Base-by-base conservation (phyloP, 1,140 invertebrate species). In the Ips typographus region DNA sequence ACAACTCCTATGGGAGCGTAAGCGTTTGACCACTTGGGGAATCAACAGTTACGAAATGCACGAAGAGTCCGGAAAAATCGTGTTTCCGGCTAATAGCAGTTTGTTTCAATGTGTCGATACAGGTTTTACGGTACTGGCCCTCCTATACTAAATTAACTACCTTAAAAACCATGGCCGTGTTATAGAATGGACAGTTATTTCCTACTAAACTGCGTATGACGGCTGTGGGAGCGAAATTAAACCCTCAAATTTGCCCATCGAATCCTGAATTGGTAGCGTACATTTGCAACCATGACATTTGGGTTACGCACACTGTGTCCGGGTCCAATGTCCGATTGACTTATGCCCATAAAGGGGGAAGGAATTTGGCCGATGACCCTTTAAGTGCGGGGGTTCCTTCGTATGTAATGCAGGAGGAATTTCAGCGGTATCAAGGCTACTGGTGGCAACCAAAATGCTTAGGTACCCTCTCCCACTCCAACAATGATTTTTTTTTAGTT, bases 391-490 rank as follows among this genome's bases (percentile, higher is more conserved):
- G 96, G 1, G 90, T 95, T 40, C 95, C 97, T 0, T 96, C 94
- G 4, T 99, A 98, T 82, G 94, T 99, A 0, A 96, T 97, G 81
- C 96, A 98, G 83, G 97, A 99, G 84, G 97, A 99, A 83, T 98
- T 99, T 83, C 93, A 91, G 67, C 87, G 97, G 41, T 98, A 95
- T 80, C 92, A 91, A 71, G 96, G 96, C 0, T 98, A 94, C 80
- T 99, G 96, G 96, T 99, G 96, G 97, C 92, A 96, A 77, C 95
- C 95, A 3, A 85, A 85, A 71, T 86, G 82, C 57, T 82, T 85
- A 73, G 88, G 88, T 89, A 76, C 65, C 62, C 71, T n/a, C 36
- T 8, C 40, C 22, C 22, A 22, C 22, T 22, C 22, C 22, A 22
- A 22, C 22, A 22, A 67, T 68, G 2, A 56, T 56, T 56, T 56